Conservation (phyloP, 2,113 vertebrate genomes). For the Seriola quinqueradiata region DNA sequence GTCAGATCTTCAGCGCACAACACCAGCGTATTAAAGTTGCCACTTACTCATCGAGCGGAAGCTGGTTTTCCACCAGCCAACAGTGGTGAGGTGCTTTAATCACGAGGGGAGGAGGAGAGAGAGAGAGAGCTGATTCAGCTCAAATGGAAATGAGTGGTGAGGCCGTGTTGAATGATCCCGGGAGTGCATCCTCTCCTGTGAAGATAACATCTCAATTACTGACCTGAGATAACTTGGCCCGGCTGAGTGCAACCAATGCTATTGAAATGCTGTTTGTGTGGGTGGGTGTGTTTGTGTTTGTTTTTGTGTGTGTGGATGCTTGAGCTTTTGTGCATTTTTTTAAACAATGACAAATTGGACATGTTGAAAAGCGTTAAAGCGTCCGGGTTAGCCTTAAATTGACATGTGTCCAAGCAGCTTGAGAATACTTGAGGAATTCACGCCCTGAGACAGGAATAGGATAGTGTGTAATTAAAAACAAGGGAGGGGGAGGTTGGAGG, state of each 20-base stretch:
- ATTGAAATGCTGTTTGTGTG: conserved; percentile 26
- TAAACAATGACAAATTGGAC: conserved; percentile 35
- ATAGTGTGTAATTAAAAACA: conserved; percentile 85
- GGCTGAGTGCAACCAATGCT: conserved; percentile 51
- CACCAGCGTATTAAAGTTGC: conserved; percentile 27
- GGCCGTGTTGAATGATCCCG: conserved; percentile 65
- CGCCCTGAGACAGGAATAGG: conserved; percentile 78
- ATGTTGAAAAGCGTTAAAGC: conserved; percentile 65
- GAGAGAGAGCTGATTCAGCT: conserved; percentile 65
- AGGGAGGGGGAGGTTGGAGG: conserved; percentile 14
- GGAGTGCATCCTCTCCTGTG: conserved; percentile 59
- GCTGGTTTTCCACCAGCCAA: conserved; percentile 42
- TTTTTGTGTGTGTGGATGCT: conserved; percentile 3
- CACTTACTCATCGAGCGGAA: conserved; percentile 19
- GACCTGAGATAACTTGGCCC: conserved; percentile 66
- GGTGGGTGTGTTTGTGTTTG: neutral
- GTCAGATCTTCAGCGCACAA: conserved; percentile 24
- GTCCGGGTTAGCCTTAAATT: conserved; percentile 38
- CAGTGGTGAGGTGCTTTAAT: conserved; percentile 54
- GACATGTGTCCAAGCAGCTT: conserved; percentile 54
- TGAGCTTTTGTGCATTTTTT: conserved; percentile 43
- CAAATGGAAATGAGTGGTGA: conserved; percentile 55
- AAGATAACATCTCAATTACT: conserved; percentile 83
- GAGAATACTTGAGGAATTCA: conserved; percentile 75
- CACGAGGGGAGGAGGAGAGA: conserved; percentile 27